phyloP scores from a whole-genome alignment of 2,113 vertebrate genomes.

The Asarcornis scutulata region DNA sequence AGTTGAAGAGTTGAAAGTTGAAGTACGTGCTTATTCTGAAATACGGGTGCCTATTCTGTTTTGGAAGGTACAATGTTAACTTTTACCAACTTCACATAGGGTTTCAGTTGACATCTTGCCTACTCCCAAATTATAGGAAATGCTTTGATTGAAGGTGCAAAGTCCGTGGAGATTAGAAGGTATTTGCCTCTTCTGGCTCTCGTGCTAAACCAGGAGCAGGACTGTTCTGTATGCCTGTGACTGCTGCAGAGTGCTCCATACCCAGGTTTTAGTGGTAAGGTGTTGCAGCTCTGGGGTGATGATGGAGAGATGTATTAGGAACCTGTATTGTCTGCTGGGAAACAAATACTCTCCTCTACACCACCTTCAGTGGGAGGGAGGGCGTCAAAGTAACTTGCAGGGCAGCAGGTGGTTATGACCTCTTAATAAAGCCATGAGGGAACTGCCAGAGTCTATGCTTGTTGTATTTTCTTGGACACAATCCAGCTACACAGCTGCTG shows the following conservation, averaged over 20 bases:
- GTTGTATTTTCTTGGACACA: not conserved
- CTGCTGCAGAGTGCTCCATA: not conserved
- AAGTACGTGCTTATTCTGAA: not conserved
- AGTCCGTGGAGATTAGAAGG: not conserved
- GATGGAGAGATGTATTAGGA: not conserved
- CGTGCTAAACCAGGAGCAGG: not conserved
- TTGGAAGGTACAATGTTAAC: not conserved
- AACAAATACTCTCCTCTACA: not conserved
- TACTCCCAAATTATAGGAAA: not conserved
- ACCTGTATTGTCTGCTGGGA: not conserved
- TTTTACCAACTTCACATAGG: not conserved
- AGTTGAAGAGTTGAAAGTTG: not conserved
- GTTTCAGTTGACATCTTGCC: not conserved
- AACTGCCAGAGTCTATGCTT: not conserved
- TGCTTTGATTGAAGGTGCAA: not conserved
- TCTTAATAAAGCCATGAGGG: not conserved
- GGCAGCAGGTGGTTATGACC: not conserved
- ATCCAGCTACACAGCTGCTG: not conserved
- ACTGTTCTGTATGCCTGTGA: not conserved
- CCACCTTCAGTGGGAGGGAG: not conserved
- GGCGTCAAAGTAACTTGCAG: not conserved
- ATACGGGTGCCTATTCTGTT: not conserved
- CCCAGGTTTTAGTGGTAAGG: not conserved
- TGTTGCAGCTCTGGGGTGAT: not conserved
- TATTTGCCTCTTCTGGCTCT: not conserved